Percentiles rank a stretch among this genome's conserved stretches.
Conservation (phyloP, 2,888 invertebrate genomes). For the Nomada ferruginata region DNA sequence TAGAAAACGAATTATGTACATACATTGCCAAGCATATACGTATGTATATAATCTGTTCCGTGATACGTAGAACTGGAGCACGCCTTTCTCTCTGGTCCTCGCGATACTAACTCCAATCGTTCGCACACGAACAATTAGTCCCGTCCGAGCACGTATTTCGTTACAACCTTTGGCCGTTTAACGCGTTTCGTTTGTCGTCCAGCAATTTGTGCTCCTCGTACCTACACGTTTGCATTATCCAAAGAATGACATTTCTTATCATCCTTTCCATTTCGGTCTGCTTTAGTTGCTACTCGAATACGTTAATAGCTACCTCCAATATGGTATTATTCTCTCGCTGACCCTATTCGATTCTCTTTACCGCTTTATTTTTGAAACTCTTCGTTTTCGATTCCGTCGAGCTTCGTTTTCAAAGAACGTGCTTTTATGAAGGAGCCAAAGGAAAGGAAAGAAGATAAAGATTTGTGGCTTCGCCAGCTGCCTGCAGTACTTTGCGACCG, state of each 20-base stretch:
- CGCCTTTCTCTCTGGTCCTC: conserved; percentile 63
- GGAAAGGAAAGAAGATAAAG: conserved; percentile 15
- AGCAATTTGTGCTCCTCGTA: background rate
- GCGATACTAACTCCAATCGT: conserved; percentile 8
- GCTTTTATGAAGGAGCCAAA: background rate
- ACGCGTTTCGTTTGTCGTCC: conserved; percentile 24
- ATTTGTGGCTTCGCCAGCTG: conserved; percentile 18
- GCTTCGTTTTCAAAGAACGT: background rate
- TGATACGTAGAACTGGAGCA: conserved; percentile 47
- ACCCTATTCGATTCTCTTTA: background rate
- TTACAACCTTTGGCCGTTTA: background rate
- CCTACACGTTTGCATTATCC: background rate
- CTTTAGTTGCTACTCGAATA: too few species aligned
- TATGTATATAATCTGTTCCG: background rate
- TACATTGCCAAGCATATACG: background rate
- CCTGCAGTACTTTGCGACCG: too few species aligned
- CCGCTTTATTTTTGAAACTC: background rate
- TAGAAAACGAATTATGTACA: too few species aligned
- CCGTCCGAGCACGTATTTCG: background rate
- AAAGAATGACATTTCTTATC: background rate
- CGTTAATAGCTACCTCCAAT: background rate
- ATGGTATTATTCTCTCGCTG: background rate
- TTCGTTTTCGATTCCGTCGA: background rate
- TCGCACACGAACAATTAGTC: conserved; percentile 1
- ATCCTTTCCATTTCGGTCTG: background rate